Percentiles rank a stretch among this genome's conserved stretches.
Conservation (phyloP, 2,113 vertebrate genomes). For the Balaenoptera acutorostrata region DNA sequence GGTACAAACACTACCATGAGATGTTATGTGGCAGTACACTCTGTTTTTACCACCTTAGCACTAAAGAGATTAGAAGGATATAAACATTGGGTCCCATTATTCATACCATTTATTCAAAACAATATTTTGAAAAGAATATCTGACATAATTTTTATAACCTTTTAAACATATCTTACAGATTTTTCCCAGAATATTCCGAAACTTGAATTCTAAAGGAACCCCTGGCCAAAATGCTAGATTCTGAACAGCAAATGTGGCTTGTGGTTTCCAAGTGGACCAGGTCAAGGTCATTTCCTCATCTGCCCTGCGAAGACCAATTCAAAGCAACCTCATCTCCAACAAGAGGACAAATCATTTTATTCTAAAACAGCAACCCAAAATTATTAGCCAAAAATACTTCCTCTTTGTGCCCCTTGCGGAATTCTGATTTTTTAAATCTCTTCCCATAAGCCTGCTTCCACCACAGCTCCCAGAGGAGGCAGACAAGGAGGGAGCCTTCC, state of each 20-base stretch:
- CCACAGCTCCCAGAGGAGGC: neutral
- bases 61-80: neutral
- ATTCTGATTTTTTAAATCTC: neutral
- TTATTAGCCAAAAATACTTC: neutral
- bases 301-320: neutral
- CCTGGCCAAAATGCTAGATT: neutral
- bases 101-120: neutral
- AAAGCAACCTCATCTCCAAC: neutral
- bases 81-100: neutral
- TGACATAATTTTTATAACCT: neutral
- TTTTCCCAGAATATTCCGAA: neutral
- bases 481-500: neutral
- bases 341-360: neutral
- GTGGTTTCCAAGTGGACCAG: neutral
- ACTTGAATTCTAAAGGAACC: neutral
- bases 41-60: neutral
- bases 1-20: neutral
- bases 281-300: neutral
- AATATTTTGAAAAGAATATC: slow-evolving; percentile 22
- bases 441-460: neutral
- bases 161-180: neutral
- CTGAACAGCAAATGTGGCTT: neutral
- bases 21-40: neutral
- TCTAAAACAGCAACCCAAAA: neutral
- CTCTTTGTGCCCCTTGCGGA: neutral